Evolutionary conservation across 2,113 vertebrate species (phyloP).

Genomic region (Thomomys bottae): DNA sequence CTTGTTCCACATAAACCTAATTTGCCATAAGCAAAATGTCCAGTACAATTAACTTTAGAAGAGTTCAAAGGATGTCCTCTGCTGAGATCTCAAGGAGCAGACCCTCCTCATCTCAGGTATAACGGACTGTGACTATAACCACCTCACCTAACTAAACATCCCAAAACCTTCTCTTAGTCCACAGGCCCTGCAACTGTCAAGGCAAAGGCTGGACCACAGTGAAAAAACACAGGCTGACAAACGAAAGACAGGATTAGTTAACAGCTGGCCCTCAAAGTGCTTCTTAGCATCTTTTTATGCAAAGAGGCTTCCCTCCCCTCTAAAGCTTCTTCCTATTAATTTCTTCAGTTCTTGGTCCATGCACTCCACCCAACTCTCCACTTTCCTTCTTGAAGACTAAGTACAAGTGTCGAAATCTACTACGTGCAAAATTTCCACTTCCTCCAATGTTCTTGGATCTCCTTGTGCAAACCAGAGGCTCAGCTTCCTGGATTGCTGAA

Average conservation of each 20-base stretch:
- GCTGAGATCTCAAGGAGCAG: neutral
- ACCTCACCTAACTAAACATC: neutral
- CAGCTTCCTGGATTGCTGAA: neutral
- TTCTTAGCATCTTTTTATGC: neutral
- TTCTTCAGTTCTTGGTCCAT: neutral
- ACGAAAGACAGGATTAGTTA: neutral
- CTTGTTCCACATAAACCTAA: neutral
- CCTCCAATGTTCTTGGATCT: accelerated
- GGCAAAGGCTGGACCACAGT: too few species aligned
- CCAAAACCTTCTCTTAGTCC: neutral
- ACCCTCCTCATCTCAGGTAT: neutral
- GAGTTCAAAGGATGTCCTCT: neutral
- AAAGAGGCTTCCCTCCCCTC: neutral
- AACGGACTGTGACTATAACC: neutral
- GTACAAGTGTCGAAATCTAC: slow-evolving; percentile 28
- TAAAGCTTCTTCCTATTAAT: neutral
- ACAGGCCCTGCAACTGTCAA: neutral
- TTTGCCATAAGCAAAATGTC: neutral
- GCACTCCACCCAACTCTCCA: neutral
- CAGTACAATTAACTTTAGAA: neutral
- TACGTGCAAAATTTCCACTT: slow-evolving; percentile 35
- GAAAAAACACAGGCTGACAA: neutral
- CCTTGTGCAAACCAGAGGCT: neutral
- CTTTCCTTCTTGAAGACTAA: slow-evolving; percentile 26
- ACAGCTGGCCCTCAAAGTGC: neutral